These are phyloP conservation scores for Malaclemys terrapin DNA, from an alignment of 2,113 vertebrate species.

Conservation along the genomic window DNA sequence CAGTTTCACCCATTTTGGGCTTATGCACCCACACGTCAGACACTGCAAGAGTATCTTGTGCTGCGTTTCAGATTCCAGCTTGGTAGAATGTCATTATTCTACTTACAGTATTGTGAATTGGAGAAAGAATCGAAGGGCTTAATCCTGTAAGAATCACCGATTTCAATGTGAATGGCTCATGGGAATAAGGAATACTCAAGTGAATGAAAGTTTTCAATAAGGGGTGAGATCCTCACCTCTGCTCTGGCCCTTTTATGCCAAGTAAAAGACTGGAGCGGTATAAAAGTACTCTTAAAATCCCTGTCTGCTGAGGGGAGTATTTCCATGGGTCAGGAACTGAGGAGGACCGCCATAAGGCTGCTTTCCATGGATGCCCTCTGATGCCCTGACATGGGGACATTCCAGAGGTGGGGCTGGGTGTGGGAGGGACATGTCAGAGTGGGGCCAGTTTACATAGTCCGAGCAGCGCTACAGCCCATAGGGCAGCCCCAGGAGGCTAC, in stretches of 20 bases:
- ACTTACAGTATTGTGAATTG: background rate
- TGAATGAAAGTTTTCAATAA: background rate
- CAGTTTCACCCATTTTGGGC: slow-evolving; percentile 48
- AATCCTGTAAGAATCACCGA: background rate
- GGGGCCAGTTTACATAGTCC: background rate
- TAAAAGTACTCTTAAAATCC: background rate
- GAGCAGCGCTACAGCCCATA: background rate
- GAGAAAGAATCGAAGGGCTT: rapidly evolving
- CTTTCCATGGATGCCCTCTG: background rate
- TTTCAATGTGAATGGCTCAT: background rate
- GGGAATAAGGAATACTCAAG: background rate
- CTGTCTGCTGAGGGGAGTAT: background rate
- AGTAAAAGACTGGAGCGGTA: background rate
- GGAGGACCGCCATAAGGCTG: background rate
- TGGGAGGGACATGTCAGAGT: background rate
- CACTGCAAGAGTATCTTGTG: slow-evolving; percentile 30
- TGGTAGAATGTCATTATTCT: background rate
- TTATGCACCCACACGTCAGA: background rate
- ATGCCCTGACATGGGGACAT: background rate
- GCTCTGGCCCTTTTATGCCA: background rate
- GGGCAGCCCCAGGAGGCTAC: background rate
- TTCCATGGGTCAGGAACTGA: background rate
- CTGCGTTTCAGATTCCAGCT: slow-evolving; percentile 32
- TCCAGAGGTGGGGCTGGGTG: background rate
- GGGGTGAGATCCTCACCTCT: background rate